phyloP scores from a whole-genome alignment of 2,888 invertebrate species.

The Drosophila longiperda region DNA sequence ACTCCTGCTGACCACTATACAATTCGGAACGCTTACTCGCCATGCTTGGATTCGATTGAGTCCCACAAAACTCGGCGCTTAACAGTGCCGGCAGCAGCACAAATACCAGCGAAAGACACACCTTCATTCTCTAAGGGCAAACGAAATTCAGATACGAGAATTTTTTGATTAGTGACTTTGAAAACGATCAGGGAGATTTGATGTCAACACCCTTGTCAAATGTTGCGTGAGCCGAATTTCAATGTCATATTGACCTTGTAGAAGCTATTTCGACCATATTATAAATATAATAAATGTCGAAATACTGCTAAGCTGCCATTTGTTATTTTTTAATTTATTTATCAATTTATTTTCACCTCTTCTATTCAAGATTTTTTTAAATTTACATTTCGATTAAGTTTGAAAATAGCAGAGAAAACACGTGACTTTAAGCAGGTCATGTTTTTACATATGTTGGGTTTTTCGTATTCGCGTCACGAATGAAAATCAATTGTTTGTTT shows the following conservation, averaged over 20 bases:
- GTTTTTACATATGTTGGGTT: background rate
- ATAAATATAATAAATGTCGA: background rate
- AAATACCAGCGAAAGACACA: constrained; percentile 41
- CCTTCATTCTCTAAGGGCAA: constrained; percentile 49
- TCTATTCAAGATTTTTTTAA: background rate
- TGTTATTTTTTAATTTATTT: background rate
- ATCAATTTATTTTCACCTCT: background rate
- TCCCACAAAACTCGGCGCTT: constrained; percentile 48
- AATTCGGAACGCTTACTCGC: constrained; percentile 78
- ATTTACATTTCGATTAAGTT: background rate
- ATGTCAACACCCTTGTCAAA: constrained; percentile 21
- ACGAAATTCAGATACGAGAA: constrained; percentile 1
- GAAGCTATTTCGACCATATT: too few species aligned
- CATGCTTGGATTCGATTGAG: constrained; percentile 8
- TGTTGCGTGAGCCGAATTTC: constrained; percentile 31
- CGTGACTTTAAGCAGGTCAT: background rate
- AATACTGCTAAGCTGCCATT: background rate
- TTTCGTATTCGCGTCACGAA: constrained; percentile 19
- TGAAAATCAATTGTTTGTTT: constrained; percentile 21
- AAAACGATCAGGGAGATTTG: background rate
- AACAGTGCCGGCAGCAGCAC: constrained; percentile 56
- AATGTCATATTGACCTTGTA: constrained; percentile 21
- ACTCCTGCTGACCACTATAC: constrained; percentile 88
- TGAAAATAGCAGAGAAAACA: background rate
- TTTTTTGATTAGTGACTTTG: constrained; percentile 28